phyloP scores from a whole-genome alignment of 2,888 invertebrate species.

The Eledona agricola region DNA sequence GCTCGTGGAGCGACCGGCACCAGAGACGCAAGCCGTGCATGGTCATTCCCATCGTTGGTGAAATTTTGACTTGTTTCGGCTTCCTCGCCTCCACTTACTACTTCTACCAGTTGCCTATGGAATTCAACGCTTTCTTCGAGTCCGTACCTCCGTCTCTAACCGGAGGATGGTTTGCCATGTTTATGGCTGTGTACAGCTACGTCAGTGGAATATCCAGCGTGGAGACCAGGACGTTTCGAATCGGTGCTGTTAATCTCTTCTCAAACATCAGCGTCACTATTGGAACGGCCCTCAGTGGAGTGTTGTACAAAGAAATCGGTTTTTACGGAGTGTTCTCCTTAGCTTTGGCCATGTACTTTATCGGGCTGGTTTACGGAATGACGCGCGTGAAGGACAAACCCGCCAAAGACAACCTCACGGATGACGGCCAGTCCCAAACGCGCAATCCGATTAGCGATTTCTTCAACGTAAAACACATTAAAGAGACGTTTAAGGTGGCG shows the following conservation, averaged over 20 bases:
- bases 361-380: constrained; percentile 64
- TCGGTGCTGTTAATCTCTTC: constrained; percentile 68
- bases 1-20: constrained; percentile 70
- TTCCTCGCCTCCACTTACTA: constrained; percentile 66
- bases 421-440: constrained; percentile 32
- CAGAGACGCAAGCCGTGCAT: constrained; percentile 68
- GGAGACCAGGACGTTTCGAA: constrained; percentile 67
- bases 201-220: constrained; percentile 68
- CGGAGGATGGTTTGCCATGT: constrained; percentile 67
- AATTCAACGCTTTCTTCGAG: constrained; percentile 65
- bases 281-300: constrained; percentile 64
- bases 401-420: constrained; percentile 27
- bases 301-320: constrained; percentile 62
- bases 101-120: constrained; percentile 66
- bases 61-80: constrained; percentile 64
- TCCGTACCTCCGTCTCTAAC: constrained; percentile 66
- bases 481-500: constrained; percentile 65
- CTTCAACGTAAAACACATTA: constrained; percentile 63
- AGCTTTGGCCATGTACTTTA: constrained; percentile 61
- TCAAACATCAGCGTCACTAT: constrained; percentile 65
- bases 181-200: constrained; percentile 69
- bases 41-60: constrained; percentile 66
- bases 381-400: constrained; percentile 55
- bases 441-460: constrained; percentile 52
- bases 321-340: constrained; percentile 67